Percentiles rank a stretch among this genome's conserved stretches.
phyloP scores from a whole-genome alignment of 2,113 vertebrate species.

The Chloebia gouldiae region DNA sequence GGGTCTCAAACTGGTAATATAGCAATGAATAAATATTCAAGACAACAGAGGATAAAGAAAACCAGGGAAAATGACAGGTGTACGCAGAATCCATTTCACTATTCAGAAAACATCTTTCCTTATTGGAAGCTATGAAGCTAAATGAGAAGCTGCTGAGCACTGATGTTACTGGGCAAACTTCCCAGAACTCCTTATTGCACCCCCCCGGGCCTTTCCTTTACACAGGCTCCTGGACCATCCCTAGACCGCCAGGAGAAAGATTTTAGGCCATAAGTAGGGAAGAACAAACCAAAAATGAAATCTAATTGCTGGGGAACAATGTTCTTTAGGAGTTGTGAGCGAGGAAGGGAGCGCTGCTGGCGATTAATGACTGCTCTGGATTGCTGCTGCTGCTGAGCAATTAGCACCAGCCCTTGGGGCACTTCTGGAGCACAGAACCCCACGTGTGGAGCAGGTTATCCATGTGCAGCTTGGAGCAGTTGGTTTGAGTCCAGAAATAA shows the following conservation, averaged over 20 bases:
- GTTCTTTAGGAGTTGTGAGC: background rate
- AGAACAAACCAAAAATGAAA: background rate
- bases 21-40: constrained; percentile 51
- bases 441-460: too few species aligned
- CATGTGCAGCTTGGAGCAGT: background rate
- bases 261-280: background rate
- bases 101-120: background rate
- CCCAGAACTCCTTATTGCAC: background rate
- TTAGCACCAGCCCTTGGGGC: background rate
- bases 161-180: constrained; percentile 18
- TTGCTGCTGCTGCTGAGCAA: background rate
- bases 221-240: background rate
- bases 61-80: constrained; percentile 9
- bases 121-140: constrained; percentile 5
- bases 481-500: background rate
- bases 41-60: background rate
- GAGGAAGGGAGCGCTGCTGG: background rate
- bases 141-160: constrained; percentile 17
- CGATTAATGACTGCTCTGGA: background rate
- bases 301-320: background rate
- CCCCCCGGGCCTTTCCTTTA: background rate
- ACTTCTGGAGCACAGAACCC: background rate
- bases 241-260: background rate
- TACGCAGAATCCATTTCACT: background rate
- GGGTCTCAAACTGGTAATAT: constrained; percentile 14